Evolutionary conservation across 2,113 vertebrate genomes (phyloP), one percentile per base, ranked within the genome.

Genomic region (Hemiscyllium ocellatum): DNA sequence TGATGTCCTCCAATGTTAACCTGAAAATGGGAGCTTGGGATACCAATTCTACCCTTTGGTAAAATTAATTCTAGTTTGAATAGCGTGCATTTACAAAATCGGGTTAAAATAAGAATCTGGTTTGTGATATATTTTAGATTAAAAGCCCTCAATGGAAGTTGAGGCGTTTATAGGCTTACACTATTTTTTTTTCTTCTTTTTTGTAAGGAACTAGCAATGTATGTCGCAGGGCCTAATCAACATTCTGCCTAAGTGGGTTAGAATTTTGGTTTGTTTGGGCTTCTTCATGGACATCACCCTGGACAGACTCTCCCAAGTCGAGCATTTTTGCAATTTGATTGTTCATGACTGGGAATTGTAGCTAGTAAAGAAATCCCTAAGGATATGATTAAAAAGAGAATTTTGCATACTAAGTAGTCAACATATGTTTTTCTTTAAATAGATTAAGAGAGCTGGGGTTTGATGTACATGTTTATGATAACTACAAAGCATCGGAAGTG

Each of bases 361-460:
- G 12, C 6, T 15, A 65, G 52, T 33, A 33, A 33, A 19, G 33
- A 17, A 93, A 29, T 65, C 17, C 52, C 29, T n/a, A 65, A n/a
- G 52, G 56, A 15, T 15, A 66, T 68, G 56, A 66, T 65, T 66
- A 65, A n/a, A 29, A 26, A 87, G 22, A 56, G 17, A 15, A n/a
- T 65, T 3, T 65, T 93, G 33, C 17, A 65, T 65, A 7, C 66
- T 56, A 15, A 17, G 19, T 7, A 66, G 29, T 86, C 29, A 26
- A 61, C 15, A 80, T 95, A 5, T 65, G 3, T n/a, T 95, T 95
- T 89, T 33, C 5, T 96, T 72, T 61, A 95, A 61, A 50, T 94
- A 99, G 98, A 96, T 97, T 98, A 96, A 42, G 72, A 52, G 97
- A 97, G 0, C 97, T 99, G 80, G 98, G 98, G 83, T 99, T 99